Percentiles rank a stretch among this genome's conserved stretches.
phyloP scores from a whole-genome alignment of 2,113 vertebrate genomes.

The Psittacula cyanocephala region DNA sequence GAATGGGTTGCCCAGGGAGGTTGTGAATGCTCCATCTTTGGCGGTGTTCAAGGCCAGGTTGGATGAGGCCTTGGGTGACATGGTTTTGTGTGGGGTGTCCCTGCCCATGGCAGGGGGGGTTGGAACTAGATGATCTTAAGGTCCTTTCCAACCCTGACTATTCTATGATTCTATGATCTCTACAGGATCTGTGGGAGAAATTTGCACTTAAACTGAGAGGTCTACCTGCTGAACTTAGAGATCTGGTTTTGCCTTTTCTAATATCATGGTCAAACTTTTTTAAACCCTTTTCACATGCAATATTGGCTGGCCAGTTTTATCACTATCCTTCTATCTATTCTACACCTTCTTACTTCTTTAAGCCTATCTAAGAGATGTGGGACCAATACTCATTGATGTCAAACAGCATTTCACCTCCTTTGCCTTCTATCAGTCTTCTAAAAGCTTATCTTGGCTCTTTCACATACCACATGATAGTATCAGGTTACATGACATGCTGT shows the following conservation, averaged over 20 bases:
- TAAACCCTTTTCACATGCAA: background rate
- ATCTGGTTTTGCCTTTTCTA: background rate
- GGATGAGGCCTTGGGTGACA: too few relatives aligned
- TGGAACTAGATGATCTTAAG: too few relatives aligned
- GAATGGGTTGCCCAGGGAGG: too few relatives aligned
- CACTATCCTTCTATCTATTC: background rate
- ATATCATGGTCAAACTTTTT: background rate
- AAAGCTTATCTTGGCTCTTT: background rate
- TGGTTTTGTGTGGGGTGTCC: too few relatives aligned
- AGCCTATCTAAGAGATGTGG: background rate
- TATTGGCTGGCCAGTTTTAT: background rate
- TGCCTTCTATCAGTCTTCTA: background rate
- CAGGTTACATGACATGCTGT: background rate
- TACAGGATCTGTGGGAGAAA: background rate
- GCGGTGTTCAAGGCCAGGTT: too few relatives aligned
- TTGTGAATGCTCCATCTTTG: too few relatives aligned
- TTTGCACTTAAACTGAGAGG: background rate
- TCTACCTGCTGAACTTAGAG: background rate
- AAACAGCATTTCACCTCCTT: background rate
- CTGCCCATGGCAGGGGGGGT: too few relatives aligned
- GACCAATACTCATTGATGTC: background rate
- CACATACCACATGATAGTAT: background rate
- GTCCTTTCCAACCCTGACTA: too few relatives aligned
- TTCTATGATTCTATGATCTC: background rate
- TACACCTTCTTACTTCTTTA: background rate